Evolutionary conservation across 2,797 vertebrate species (phyloP).

Genomic region (Mionectes olivaceus): DNA sequence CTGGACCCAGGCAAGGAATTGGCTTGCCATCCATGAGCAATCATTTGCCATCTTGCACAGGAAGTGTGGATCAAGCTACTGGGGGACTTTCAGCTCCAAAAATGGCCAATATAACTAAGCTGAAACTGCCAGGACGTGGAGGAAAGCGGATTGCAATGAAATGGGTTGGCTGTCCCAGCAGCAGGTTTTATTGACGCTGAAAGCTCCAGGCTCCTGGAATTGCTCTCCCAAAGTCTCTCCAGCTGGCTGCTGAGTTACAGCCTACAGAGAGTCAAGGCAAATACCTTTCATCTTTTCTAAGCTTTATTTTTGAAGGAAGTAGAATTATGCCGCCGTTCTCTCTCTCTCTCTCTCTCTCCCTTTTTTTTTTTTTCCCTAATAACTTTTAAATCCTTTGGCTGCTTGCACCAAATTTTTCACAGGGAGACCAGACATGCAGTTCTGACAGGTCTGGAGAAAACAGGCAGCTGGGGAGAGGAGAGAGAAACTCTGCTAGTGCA

Average conservation of each 20-base stretch:
- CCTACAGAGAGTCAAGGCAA: slow-evolving; percentile 13
- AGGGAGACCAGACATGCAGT: background rate
- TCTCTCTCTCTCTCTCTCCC: too few relatives aligned
- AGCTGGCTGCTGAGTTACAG: background rate
- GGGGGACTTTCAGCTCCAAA: background rate
- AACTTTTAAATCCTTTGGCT: slow-evolving; percentile 47
- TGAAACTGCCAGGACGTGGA: background rate
- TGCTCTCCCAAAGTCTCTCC: slow-evolving; percentile 39
- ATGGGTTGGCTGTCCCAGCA: background rate
- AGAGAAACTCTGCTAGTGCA: background rate
- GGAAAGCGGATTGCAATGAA: background rate
- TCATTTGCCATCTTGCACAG: background rate
- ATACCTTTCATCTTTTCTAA: slow-evolving; percentile 61
- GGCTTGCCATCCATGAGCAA: background rate
- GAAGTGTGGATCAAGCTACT: background rate
- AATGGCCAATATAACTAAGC: background rate
- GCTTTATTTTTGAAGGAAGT: slow-evolving; percentile 43
- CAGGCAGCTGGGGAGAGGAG: background rate
- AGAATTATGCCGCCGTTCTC: background rate
- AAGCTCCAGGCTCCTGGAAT: background rate
- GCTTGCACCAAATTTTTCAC: slow-evolving; percentile 18
- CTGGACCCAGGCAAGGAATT: background rate
- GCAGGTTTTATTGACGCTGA: background rate
- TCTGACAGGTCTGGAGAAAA: slow-evolving; percentile 14
- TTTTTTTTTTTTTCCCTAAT: background rate